These are phyloP conservation scores for Atta texana DNA, from an alignment of 1,140 invertebrate species.

Conservation along the genomic window DNA sequence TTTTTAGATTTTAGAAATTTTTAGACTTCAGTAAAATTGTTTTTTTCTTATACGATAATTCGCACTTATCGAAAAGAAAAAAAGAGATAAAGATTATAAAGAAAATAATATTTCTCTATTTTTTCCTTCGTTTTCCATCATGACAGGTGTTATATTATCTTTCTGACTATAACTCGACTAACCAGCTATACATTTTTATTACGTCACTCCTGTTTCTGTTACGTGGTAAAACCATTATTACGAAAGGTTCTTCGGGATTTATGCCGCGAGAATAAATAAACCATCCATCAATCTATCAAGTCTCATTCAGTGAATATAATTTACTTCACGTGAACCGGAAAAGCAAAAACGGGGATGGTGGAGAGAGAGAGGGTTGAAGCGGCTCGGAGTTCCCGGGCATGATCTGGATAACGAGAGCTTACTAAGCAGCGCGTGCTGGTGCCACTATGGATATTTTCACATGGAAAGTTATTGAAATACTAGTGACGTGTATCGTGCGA, in stretches of 20 bases:
- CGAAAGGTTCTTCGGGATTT: slow-evolving; percentile 40
- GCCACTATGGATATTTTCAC: slow-evolving; percentile 40
- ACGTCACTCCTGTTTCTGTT: slow-evolving; percentile 43
- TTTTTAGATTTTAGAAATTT: too few relatives aligned
- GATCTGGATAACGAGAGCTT: slow-evolving; percentile 54
- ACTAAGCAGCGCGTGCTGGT: slow-evolving; percentile 26
- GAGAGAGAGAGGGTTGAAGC: background rate
- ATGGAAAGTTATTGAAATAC: slow-evolving; percentile 60
- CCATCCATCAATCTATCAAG: slow-evolving; percentile 63
- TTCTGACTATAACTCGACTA: background rate
- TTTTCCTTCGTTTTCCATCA: background rate
- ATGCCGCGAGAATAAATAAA: slow-evolving; percentile 56
- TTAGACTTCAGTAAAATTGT: too few relatives aligned
- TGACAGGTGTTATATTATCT: slow-evolving; percentile 17
- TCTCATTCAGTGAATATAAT: slow-evolving; percentile 61
- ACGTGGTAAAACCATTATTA: slow-evolving; percentile 51
- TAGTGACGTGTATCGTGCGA: slow-evolving; percentile 43
- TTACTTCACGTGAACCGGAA: slow-evolving; percentile 41
- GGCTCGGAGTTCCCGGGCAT: slow-evolving; percentile 16
- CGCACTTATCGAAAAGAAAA: too few relatives aligned
- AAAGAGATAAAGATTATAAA: background rate
- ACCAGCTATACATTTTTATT: slow-evolving; percentile 46
- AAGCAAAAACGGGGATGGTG: background rate
- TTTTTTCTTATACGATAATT: background rate
- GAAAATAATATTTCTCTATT: background rate